Evolutionary conservation across 2,888 invertebrate species (phyloP).

Genomic region (Chrysolina oricalcia): DNA sequence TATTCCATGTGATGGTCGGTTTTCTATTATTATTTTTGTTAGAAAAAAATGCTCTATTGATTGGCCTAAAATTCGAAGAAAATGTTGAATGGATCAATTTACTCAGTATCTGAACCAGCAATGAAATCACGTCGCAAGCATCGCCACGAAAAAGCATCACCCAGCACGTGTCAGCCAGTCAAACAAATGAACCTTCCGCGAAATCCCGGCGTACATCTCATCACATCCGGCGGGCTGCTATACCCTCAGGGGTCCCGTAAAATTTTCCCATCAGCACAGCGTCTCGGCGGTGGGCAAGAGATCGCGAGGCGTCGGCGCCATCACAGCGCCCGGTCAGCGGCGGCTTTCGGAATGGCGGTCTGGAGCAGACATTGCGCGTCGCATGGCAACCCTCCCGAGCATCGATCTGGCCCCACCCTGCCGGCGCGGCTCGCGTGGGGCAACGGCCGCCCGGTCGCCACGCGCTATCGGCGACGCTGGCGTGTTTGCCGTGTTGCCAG

Average conservation of each 20-base stretch:
- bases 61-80: too few species aligned
- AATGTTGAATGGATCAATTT: neutral
- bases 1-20: too few species aligned
- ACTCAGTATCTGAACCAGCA: neutral
- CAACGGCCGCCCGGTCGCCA: slow-evolving; percentile 53
- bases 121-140: neutral
- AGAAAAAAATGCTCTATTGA: too few species aligned
- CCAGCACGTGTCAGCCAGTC: neutral
- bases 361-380: slow-evolving; percentile 67
- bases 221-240: slow-evolving; percentile 29
- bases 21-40: too few species aligned
- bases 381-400: slow-evolving; percentile 69
- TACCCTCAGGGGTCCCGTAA: slow-evolving; percentile 28
- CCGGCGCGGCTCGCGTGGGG: slow-evolving; percentile 65
- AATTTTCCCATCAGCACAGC: slow-evolving; percentile 17
- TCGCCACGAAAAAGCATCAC: neutral
- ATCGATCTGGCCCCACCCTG: slow-evolving; percentile 71
- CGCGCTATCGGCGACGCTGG: slow-evolving; percentile 45
- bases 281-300: slow-evolving; percentile 27
- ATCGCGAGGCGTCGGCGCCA: slow-evolving; percentile 49
- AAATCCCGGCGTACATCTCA: slow-evolving; percentile 27
- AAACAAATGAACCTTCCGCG: slow-evolving; percentile 9
- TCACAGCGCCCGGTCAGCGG: slow-evolving; percentile 68
- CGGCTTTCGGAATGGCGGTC: slow-evolving; percentile 71
- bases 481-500: slow-evolving; percentile 34